phyloP scores from a whole-genome alignment of 2,113 vertebrate species.

The Shinisaurus crocodilurus region DNA sequence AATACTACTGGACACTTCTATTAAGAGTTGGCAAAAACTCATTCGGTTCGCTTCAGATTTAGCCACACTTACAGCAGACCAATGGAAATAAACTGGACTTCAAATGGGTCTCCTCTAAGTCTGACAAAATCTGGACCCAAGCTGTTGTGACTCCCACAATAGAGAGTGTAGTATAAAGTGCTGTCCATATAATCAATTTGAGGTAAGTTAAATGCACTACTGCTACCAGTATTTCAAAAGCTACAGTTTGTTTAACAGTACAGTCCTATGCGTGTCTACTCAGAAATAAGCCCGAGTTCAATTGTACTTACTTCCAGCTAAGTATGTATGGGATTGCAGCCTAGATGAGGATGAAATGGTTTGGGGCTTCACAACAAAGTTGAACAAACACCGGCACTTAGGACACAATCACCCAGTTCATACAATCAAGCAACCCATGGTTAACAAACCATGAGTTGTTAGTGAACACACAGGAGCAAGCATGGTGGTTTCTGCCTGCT shows the following conservation, averaged over 20 bases:
- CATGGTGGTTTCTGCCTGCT: no score
- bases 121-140: neutral
- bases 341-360: neutral
- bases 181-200: neutral
- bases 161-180: neutral
- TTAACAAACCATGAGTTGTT: no score
- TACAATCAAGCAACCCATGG: no score
- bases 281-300: neutral
- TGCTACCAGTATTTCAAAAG: neutral
- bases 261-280: neutral
- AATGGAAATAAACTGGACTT: neutral
- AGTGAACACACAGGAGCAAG: no score
- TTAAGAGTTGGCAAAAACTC: neutral
- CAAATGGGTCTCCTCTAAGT: neutral
- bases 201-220: neutral
- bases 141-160: neutral
- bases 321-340: neutral
- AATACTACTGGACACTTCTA: neutral
- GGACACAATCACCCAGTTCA: no score
- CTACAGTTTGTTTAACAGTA: neutral
- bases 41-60: neutral
- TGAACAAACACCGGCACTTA: neutral
- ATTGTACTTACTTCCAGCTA: neutral
- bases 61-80: neutral
- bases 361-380: neutral